phyloP scores from a whole-genome alignment of 1,140 invertebrate genomes.

The Cataglyphis hispanica region DNA sequence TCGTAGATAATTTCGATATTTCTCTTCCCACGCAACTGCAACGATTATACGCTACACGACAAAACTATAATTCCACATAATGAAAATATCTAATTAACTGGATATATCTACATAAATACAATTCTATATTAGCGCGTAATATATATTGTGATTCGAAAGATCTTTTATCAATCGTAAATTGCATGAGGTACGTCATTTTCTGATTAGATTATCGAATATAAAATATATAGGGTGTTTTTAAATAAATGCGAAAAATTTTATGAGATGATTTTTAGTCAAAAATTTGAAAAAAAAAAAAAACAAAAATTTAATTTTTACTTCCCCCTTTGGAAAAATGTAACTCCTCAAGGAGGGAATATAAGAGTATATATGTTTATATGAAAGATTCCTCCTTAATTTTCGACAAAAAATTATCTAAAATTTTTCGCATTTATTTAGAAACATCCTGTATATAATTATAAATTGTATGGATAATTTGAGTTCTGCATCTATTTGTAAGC shows the following conservation, averaged over 20 bases:
- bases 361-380: too few species aligned
- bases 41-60: background rate
- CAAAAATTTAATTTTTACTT: too few species aligned
- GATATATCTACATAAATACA: too few species aligned
- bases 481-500: background rate
- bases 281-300: too few species aligned
- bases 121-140: background rate
- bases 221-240: too few species aligned
- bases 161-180: background rate
- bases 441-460: background rate
- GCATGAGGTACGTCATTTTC: background rate
- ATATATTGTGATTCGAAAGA: background rate
- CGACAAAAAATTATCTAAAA: too few species aligned
- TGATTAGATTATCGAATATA: background rate
- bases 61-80: background rate
- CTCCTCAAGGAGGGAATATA: too few species aligned
- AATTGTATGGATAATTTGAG: background rate
- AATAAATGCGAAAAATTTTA: too few species aligned
- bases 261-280: too few species aligned
- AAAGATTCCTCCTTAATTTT: too few species aligned
- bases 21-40: background rate
- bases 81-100: background rate
- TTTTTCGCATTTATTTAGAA: too few species aligned
- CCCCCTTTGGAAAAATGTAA: too few species aligned
- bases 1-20: slow-evolving; percentile 4